phyloP scores from a whole-genome alignment of 2,797 vertebrate species.

The Kryptopterus vitreolus region DNA sequence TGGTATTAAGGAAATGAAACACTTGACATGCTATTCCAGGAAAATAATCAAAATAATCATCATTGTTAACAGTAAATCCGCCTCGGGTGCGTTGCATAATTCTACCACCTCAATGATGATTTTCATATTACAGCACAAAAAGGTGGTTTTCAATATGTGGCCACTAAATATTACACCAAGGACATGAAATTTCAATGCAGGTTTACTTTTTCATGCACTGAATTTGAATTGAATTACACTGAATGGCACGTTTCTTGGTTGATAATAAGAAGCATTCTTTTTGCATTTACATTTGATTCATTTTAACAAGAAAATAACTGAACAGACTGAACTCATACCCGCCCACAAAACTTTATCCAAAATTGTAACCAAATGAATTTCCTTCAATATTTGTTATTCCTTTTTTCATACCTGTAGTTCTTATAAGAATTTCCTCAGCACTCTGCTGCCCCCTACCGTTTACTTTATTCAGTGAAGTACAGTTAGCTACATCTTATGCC shows the following conservation, averaged over 20 bases:
- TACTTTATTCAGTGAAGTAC: background rate
- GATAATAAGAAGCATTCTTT: background rate
- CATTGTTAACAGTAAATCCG: no score
- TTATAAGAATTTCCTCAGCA: background rate
- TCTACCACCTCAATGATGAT: no score
- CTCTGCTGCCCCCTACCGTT: conserved; percentile 18
- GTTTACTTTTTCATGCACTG: background rate
- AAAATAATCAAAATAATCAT: no score
- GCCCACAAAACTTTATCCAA: no score
- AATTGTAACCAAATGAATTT: background rate
- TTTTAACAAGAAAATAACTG: background rate
- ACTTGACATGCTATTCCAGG: no score
- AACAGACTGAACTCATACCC: background rate
- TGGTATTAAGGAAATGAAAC: no score
- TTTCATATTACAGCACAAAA: background rate
- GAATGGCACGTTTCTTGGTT: background rate
- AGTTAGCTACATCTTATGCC: no score
- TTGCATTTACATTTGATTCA: background rate
- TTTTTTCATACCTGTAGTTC: background rate
- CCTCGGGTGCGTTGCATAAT: no score
- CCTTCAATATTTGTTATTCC: background rate
- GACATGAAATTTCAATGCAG: background rate
- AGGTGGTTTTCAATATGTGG: no score
- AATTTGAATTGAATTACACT: no score
- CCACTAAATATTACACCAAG: background rate